A percentile compares a stretch with the other conserved stretches of the same genome.
Conservation (phyloP, 23 tunicate genomes). For the Styela plicata region DNA sequence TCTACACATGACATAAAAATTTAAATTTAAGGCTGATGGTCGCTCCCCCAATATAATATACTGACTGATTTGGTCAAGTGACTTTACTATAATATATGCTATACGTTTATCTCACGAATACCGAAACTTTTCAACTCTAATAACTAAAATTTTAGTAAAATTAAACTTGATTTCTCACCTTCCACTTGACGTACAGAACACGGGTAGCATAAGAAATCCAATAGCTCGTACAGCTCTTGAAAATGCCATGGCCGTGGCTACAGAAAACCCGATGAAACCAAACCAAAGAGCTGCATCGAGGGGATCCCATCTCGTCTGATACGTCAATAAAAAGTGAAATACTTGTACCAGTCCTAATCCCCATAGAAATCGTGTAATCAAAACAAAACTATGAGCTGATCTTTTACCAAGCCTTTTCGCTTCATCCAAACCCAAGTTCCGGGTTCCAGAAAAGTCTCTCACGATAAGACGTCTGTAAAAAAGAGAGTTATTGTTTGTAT, state of each 20-base stretch:
- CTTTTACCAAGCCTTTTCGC: conserved; percentile 19
- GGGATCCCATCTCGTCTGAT: conserved; percentile 70
- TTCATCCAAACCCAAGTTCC: conserved; percentile 24
- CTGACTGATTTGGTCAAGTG: too few species aligned
- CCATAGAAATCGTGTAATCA: conserved; percentile 53
- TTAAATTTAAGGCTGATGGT: too few species aligned
- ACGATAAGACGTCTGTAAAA: conserved; percentile 57
- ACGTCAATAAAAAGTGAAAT: conserved; percentile 57
- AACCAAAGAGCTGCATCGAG: conserved; percentile 46
- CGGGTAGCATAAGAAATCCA: conserved; percentile 53
- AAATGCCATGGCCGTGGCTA: conserved; percentile 76
- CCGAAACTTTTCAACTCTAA: too few species aligned
- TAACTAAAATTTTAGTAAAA: too few species aligned
- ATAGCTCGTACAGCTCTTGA: conserved; percentile 55
- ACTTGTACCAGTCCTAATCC: conserved; percentile 61
- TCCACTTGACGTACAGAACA: conserved; percentile 78
- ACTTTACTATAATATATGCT: too few species aligned
- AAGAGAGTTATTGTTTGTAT: too few species aligned
- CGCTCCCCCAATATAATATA: too few species aligned
- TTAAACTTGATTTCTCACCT: conserved; percentile 63
- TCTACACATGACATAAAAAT: too few species aligned
- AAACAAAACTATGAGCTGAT: conserved; percentile 6
- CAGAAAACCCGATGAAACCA: conserved; percentile 59
- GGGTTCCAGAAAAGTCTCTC: conserved; percentile 30
- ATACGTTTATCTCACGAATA: too few species aligned